Base-by-base conservation (phyloP, 2,113 vertebrate species). In the Cyphomyrus discorhynchus region DNA sequence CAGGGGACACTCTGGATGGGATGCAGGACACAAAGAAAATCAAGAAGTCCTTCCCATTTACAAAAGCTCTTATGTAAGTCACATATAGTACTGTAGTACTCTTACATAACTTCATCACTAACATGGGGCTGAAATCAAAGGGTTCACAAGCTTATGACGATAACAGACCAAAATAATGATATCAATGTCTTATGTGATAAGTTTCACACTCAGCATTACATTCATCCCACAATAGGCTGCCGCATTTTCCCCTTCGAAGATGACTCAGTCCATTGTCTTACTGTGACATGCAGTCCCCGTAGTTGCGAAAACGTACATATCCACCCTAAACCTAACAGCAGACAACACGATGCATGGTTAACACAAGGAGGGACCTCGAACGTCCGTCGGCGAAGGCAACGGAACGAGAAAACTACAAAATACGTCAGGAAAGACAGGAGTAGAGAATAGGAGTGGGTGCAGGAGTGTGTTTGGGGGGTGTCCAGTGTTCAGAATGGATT, bases 161-260 rank as follows among this genome's bases (percentile, higher is more conserved):
- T 47, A 46, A 27, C 39, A 84, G 42, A 84, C 45, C 21, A 84
- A 84, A 84, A 84, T 84, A 52, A 53, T 31, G 49, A 86, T 53
- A 35, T 87, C 27, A 62, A 15, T 62, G 35, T 62, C 13, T 80
- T 80, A 39, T 80, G 74, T 87, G 31, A 52, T 47, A 87, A n/a
- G 95, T 95, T 94, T 92, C 94, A 95, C 93, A 91, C 90, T n/a
- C 93, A 95, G 93, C 91, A 90, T 94, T 95, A 96, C 96, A 96
- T 95, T 96, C 95, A 94, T 86, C 45, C 39, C 82, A 84, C 3
- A 46, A 45, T 47, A 46, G 39, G 42, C 24, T 84, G 82, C 0
- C 8, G 0, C 42, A n/a, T 39, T 47, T n/a, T 47, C 17, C 39
- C 39, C 35, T 11, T 39, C n/a, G 3, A 47, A 24, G 42, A n/a